phyloP scores from a whole-genome alignment of 2,797 vertebrate genomes.

The Anomalospiza imberbis region DNA sequence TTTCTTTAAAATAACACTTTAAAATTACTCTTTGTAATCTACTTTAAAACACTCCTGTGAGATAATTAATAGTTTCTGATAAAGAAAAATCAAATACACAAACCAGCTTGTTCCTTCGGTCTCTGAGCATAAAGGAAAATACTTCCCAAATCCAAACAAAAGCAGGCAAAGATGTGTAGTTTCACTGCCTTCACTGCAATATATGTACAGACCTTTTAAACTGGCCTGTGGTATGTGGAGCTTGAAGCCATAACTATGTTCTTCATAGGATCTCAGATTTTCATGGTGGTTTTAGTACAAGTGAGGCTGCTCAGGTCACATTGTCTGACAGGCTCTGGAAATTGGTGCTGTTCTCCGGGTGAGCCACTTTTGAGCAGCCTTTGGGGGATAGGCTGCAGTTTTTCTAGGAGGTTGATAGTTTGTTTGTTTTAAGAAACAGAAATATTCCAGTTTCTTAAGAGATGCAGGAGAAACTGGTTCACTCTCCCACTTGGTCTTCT shows the following conservation, averaged over 20 bases:
- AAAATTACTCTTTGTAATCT: background rate
- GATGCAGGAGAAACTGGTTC: background rate
- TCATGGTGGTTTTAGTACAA: background rate
- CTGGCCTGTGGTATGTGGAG: background rate
- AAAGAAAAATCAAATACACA: background rate
- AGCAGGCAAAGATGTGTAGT: background rate
- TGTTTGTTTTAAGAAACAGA: background rate
- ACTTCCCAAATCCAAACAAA: background rate
- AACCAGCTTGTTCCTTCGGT: background rate
- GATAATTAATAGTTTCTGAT: background rate
- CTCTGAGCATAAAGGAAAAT: background rate
- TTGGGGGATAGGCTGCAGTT: background rate
- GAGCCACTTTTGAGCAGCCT: background rate
- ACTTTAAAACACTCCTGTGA: background rate
- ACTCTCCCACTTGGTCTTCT: background rate
- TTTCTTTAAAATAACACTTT: background rate
- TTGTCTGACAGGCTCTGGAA: background rate
- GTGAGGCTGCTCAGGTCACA: background rate
- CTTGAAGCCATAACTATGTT: background rate
- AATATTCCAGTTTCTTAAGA: background rate
- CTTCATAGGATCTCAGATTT: background rate
- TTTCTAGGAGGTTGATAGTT: background rate
- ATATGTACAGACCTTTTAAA: background rate
- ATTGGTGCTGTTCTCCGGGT: background rate
- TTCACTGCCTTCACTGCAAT: background rate